Evolutionary conservation across 2,797 vertebrate species (phyloP), one percentile per base, ranked within the genome.

Genomic region (Lagocephalus sceleratus): DNA sequence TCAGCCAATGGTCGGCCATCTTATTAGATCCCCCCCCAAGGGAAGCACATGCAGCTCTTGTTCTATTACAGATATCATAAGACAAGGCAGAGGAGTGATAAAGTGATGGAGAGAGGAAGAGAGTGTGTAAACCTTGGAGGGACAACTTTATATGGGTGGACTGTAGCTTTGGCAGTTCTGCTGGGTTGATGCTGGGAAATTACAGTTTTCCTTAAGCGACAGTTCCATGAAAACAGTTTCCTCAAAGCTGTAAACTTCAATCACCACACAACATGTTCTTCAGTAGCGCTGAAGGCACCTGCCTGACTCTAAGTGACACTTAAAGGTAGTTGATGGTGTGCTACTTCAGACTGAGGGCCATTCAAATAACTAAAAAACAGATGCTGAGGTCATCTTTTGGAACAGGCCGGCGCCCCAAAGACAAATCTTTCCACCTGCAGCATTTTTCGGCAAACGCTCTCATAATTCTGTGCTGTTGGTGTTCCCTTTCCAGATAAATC

Each of bases 381-480:
- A n/a, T 40, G 39, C 16, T n/a, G 35, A 53, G 57, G 43, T 42
- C 32, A 68, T 47, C 66, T 51, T 25, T 58, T 51, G 60, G 69
- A 57, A 76, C 58, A 58, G 54, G 54, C 60, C 60, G 63, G 51
- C 56, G 68, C 71, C 71, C 60, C 0, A 57, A 84, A 49, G 79
- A 82, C 51, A 63, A 56, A 68, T 44, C 59, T 80, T 84, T 74
- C 62, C 50, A 75, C 75, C 73, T 73, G 64, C 45, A 26, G 50
- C 83, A 84, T 85, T 83, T 83, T 75, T 81, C 82, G 81, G 52
- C 48, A 66, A 65, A 65, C 52, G 62, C 45, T 76, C 67, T 67
- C 57, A 63, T 54, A 80, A 57, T 49, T 61, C 67, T 53, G 19
- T 70, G 76, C 66, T 79, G 71, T 41, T 43, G 10, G 16, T 49